phyloP scores from a whole-genome alignment of 2,113 vertebrate species.

The Indicator maculatus region DNA sequence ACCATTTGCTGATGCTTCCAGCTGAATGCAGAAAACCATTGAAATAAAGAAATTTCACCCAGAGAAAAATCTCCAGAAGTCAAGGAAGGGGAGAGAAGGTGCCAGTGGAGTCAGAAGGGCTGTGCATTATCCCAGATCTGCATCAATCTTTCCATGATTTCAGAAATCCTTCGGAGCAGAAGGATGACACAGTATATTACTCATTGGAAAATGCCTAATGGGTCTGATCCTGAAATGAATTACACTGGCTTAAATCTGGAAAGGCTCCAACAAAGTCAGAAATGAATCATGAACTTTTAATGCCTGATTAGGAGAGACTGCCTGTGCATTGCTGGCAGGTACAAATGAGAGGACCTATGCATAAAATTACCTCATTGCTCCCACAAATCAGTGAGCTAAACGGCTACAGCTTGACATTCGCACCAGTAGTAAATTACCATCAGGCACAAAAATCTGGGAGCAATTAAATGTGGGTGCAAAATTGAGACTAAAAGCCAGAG shows the following conservation, averaged over 20 bases:
- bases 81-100: background rate
- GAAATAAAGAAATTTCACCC: constrained; percentile 66
- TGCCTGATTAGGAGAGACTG: constrained; percentile 55
- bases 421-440: constrained; percentile 37
- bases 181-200: constrained; percentile 33
- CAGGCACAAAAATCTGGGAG: constrained; percentile 12
- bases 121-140: background rate
- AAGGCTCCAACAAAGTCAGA: constrained; percentile 46
- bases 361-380: constrained; percentile 66
- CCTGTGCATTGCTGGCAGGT: constrained; percentile 46
- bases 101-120: constrained; percentile 36
- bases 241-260: constrained; percentile 49
- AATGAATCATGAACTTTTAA: constrained; percentile 67
- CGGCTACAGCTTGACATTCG: constrained; percentile 27
- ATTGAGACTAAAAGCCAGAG: background rate
- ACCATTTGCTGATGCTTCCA: constrained; percentile 74
- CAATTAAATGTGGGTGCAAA: constrained; percentile 26
- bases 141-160: constrained; percentile 6
- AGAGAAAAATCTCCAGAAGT: constrained; percentile 58
- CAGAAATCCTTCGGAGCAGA: constrained; percentile 40
- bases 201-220: constrained; percentile 47
- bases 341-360: constrained; percentile 56
- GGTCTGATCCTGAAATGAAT: constrained; percentile 49
- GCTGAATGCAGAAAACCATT: constrained; percentile 61
- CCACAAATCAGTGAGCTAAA: constrained; percentile 66